These are phyloP conservation scores for Xiphophorus hellerii DNA, from an alignment of 2,113 vertebrate species.

Conservation along the genomic window DNA sequence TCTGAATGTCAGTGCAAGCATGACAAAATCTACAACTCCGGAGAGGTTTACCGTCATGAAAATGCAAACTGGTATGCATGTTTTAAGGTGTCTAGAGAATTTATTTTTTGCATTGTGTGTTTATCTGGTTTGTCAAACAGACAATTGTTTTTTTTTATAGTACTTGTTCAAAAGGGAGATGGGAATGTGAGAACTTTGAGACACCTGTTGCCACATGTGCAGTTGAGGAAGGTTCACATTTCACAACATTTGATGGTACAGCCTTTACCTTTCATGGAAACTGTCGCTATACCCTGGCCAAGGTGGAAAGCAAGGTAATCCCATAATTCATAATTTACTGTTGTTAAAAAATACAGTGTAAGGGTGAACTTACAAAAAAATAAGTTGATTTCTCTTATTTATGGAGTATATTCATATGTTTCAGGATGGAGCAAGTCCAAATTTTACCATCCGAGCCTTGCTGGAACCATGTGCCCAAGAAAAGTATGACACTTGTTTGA, in stretches of 20 bases:
- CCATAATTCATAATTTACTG: not conserved
- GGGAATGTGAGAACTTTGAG: constrained; percentile 84
- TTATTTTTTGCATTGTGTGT: not conserved
- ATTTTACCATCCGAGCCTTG: constrained; percentile 83
- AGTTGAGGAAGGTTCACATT: constrained; percentile 91
- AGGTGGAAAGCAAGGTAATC: constrained; percentile 77
- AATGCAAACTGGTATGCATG: constrained; percentile 86
- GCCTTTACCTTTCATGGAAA: constrained; percentile 91
- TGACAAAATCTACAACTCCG: constrained; percentile 75
- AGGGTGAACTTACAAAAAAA: not conserved
- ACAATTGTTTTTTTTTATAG: constrained; percentile 67
- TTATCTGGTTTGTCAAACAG: not conserved
- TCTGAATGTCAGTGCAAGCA: constrained; percentile 87
- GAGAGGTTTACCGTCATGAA: constrained; percentile 76
- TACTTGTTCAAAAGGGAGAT: constrained; percentile 84
- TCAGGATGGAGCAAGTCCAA: constrained; percentile 78
- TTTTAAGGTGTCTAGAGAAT: not conserved
- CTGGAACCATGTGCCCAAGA: constrained; percentile 84
- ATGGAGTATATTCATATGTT: not conserved
- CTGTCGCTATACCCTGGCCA: constrained; percentile 90
- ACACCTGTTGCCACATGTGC: constrained; percentile 82
- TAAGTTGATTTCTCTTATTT: not conserved
- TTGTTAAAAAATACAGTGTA: not conserved
- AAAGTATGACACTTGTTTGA: constrained; percentile 91
- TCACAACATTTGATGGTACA: constrained; percentile 92